Base-by-base conservation (phyloP, 2,888 invertebrate genomes). In the Cyclophora punctaria region DNA sequence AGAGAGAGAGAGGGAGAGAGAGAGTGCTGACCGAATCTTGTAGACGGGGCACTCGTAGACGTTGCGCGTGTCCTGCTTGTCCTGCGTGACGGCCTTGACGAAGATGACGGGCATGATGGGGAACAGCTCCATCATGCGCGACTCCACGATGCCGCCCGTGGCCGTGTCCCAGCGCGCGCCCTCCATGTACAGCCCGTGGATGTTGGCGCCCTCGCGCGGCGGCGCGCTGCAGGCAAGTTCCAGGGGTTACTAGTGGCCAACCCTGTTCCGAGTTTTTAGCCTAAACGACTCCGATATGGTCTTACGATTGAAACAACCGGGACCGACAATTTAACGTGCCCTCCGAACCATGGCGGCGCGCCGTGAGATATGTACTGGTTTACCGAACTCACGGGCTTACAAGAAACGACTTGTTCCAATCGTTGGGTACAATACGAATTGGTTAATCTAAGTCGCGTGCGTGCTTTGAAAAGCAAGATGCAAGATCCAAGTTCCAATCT, bases 1-100 rank as follows among this genome's bases (percentile, higher is more conserved):
- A 20, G 20, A 20, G 20, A 20, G 20, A 20, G 20, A 20, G 20
- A 37, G 37, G 1, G 37, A 37, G 5, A 37, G 5, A 37, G 37
- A 37, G 4, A 37, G 37, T 37, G 37, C 37, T 66, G 60, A 92
- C 90, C 94, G 91, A 6, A 97, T 98, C 85, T 97, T 97, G 80
- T 98, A 98, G 4, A 98, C 95, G 5, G 98, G 97, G 77, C 97
- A 98, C 71, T 96, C 96, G 80, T 97, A 98, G 59, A 96, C 91
- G 74, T 95, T 96, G 60, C 95, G 91, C 7, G 92, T 83, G 66
- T 98, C 98, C 77, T 95, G 95, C 73, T 98, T 96, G 79, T 98
- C 98, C 73, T 94, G 93, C 0, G 94, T 94, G 48, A 95, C 93
- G 2, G 95, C 96, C 78, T 94, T 96, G 64, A 98, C 91, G 78